Percentiles rank a stretch among this genome's conserved stretches.
Evolutionary conservation across 2,797 vertebrate genomes (phyloP).

Genomic region (Enteromius argenteus): DNA sequence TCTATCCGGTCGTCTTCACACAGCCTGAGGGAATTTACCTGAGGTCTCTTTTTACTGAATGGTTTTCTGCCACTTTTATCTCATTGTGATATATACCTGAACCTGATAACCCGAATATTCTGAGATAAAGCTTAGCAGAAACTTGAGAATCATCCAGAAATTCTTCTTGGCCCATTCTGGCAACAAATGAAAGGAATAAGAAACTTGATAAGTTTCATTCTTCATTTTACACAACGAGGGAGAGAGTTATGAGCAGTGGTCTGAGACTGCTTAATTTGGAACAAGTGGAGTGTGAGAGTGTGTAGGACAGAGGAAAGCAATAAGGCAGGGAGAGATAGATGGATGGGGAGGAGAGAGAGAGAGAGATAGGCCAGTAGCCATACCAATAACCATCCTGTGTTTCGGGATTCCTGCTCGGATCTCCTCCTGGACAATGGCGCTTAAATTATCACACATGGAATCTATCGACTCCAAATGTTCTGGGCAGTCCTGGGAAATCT

Average conservation of each 20-base stretch:
- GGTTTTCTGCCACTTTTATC: slow-evolving; percentile 64
- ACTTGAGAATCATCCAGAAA: slow-evolving; percentile 62
- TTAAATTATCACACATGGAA: slow-evolving; percentile 79
- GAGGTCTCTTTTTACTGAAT: slow-evolving; percentile 54
- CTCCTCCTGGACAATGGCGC: slow-evolving; percentile 83
- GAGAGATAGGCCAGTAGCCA: slow-evolving; percentile 25
- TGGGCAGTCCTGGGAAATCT: slow-evolving; percentile 83
- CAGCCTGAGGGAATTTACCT: slow-evolving; percentile 67
- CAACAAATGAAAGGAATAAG: slow-evolving; percentile 69
- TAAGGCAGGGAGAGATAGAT: slow-evolving; percentile 38
- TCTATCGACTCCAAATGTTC: slow-evolving; percentile 89
- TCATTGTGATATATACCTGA: slow-evolving; percentile 66
- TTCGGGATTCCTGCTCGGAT: slow-evolving; percentile 81
- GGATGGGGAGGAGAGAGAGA: slow-evolving; percentile 23
- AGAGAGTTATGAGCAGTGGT: slow-evolving; percentile 59
- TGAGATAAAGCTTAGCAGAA: slow-evolving; percentile 60
- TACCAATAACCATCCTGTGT: slow-evolving; percentile 86
- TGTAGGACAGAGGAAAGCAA: slow-evolving; percentile 49
- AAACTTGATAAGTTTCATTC: slow-evolving; percentile 71
- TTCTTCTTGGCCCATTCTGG: slow-evolving; percentile 63
- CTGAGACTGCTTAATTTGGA: slow-evolving; percentile 55
- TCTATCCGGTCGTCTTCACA: slow-evolving; percentile 53
- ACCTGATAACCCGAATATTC: slow-evolving; percentile 69
- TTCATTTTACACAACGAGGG: slow-evolving; percentile 62
- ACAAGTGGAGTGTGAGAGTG: slow-evolving; percentile 52